Evolutionary conservation across 2,113 vertebrate species (phyloP).

Genomic region (Monarcha castaneiventris): DNA sequence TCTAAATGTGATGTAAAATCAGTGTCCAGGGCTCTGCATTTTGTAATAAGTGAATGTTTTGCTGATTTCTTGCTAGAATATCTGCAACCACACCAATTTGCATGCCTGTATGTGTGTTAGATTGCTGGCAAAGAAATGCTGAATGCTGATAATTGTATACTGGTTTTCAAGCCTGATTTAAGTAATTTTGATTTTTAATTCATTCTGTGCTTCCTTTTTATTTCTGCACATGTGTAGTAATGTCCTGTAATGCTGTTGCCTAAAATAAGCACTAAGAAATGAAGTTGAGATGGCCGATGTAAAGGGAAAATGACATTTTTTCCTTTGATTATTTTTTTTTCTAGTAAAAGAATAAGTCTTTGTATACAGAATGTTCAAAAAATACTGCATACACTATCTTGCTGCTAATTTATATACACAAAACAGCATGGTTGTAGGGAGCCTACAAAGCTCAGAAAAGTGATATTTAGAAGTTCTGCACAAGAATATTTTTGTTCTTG

Average conservation of each 20-base stretch:
- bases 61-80: constrained; percentile 54
- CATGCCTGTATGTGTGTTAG: constrained; percentile 59
- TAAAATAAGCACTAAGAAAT: constrained; percentile 60
- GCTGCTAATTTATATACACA: neutral
- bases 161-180: constrained; percentile 63
- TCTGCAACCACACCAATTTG: constrained; percentile 55
- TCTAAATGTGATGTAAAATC: constrained; percentile 53
- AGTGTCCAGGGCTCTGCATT: constrained; percentile 38
- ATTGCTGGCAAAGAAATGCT: constrained; percentile 66
- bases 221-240: constrained; percentile 62
- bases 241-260: constrained; percentile 58
- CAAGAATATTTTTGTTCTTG: neutral
- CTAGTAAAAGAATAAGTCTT: neutral
- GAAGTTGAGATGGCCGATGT: constrained; percentile 30
- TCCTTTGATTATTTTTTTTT: neutral
- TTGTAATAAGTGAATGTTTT: constrained; percentile 61
- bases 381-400: neutral
- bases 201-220: constrained; percentile 60
- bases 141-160: constrained; percentile 59
- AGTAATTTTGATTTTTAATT: constrained; percentile 67
- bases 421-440: neutral
- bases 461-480: neutral
- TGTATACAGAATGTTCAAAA: neutral
- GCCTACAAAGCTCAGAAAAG: neutral
- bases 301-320: constrained; percentile 35